phyloP scores from a whole-genome alignment of 2,113 vertebrate species.

The Calypte anna region DNA sequence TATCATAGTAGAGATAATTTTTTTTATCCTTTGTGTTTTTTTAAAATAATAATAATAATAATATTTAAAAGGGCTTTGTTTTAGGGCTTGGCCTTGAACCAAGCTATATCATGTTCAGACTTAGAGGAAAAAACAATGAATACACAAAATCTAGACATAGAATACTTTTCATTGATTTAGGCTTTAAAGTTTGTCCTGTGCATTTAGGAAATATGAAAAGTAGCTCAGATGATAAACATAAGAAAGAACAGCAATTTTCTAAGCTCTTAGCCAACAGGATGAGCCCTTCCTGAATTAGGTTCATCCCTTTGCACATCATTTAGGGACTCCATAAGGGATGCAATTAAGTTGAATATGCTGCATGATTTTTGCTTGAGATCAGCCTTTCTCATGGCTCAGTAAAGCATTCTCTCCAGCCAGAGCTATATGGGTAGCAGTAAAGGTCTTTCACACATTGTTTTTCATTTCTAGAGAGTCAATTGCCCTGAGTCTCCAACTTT shows the following conservation, averaged over 20 bases:
- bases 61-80: neutral
- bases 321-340: neutral
- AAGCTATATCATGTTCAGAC: constrained; percentile 30
- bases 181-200: neutral
- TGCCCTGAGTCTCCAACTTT: neutral
- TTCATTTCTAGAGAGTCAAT: neutral
- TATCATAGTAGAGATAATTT: neutral
- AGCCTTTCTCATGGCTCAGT: neutral
- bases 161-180: neutral
- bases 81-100: constrained; percentile 15
- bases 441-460: neutral
- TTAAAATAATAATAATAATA: neutral
- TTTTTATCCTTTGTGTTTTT: neutral
- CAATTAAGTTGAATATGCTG: neutral
- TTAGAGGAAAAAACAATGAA: neutral
- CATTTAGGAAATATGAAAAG: neutral
- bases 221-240: neutral
- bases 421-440: neutral
- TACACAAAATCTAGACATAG: neutral
- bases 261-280: neutral
- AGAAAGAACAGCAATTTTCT: neutral
- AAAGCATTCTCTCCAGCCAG: neutral
- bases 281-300: neutral
- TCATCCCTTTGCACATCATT: neutral
- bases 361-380: neutral